phyloP scores from a whole-genome alignment of 2,113 vertebrate genomes.

The Blennius ocellaris region DNA sequence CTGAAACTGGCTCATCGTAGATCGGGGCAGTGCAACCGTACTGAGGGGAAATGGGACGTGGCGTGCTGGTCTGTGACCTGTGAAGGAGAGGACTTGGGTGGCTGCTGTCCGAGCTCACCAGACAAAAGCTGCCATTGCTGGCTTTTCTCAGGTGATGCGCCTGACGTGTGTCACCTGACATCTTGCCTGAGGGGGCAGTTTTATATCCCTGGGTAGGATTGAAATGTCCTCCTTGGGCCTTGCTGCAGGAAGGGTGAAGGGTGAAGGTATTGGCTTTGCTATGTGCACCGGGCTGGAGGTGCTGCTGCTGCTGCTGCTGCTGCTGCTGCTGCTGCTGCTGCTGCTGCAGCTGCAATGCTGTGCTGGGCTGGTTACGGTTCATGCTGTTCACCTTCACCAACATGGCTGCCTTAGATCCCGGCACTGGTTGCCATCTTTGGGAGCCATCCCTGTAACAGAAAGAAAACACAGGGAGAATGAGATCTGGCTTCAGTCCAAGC shows the following conservation, averaged over 20 bases:
- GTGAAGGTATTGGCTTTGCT: slow-evolving; percentile 70
- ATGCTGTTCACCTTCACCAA: slow-evolving; percentile 91
- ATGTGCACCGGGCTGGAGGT: slow-evolving; percentile 62
- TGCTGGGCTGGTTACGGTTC: slow-evolving; percentile 75
- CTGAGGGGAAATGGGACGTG: slow-evolving; percentile 84
- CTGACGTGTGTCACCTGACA: slow-evolving; percentile 76
- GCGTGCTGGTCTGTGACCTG: slow-evolving; percentile 79
- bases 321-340: slow-evolving; percentile 74
- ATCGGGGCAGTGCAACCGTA: slow-evolving; percentile 85
- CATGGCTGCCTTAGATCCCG: slow-evolving; percentile 90
- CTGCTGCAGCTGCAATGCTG: slow-evolving; percentile 74
- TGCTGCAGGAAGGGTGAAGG: slow-evolving; percentile 75
- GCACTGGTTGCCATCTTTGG: slow-evolving; percentile 88
- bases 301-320: slow-evolving; percentile 75
- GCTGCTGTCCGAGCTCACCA: slow-evolving; percentile 77
- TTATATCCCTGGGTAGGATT: slow-evolving; percentile 76
- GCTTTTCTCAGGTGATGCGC: slow-evolving; percentile 89
- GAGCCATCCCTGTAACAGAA: slow-evolving; percentile 75
- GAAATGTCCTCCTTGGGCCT: slow-evolving; percentile 70
- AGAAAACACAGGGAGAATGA: slow-evolving; percentile 21
- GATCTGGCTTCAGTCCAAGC: not conserved
- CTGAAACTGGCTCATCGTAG: slow-evolving; percentile 88
- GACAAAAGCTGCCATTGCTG: slow-evolving; percentile 88
- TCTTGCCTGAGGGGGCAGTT: slow-evolving; percentile 75
- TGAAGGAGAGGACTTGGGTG: slow-evolving; percentile 79